Base-by-base conservation (phyloP, 2,888 invertebrate species). In the Platypus cylindrus region DNA sequence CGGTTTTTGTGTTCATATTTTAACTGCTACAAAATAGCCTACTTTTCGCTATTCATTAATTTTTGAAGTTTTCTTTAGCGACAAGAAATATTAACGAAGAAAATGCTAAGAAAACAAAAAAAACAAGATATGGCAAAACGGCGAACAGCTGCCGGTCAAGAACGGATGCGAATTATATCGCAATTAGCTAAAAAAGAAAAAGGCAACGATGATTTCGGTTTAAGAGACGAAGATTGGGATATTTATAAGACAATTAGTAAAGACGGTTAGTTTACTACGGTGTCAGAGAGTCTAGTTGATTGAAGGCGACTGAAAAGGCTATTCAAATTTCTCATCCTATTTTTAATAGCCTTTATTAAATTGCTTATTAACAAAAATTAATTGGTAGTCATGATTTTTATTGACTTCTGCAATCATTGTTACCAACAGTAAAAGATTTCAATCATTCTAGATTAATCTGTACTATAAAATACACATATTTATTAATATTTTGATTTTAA, bases 171-270 rank as follows among this genome's bases (percentile, higher is more conserved):
- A 47, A 82, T 93, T 47, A 90, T 94, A 45, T 90, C 89, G 30
- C 83, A 85, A 50, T 68, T 94, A 38, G 91, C 93, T 2, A 65
- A 73, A 16, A 78, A 78, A 51, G 79, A 79, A 50, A 78, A 76
- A 50, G 73, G 80, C 47, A 76, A 79, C 41, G 90, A 91, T 53
- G 91, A 93, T 58, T 94, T 94, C 65, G 93, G 93, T 17, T 77
- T 83, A 65, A 73, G 87, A 48, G 93, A 93, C 59, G 87, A 89
- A 53, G 93, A 94, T 58, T 94, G 93, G 93, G 90, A 93, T 62
- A 90, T 93, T 2, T 94, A 94, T 55, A 93, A 93, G 64, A 84
- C 77, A 15, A 86, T 93, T 34, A 80, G 75, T 50, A 66, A 70
- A 51, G 75, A 75, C 54, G 62, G 60, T 59, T 47, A 45, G 40